Base-by-base conservation (phyloP, 2,113 vertebrate genomes). In the Pica pica region DNA sequence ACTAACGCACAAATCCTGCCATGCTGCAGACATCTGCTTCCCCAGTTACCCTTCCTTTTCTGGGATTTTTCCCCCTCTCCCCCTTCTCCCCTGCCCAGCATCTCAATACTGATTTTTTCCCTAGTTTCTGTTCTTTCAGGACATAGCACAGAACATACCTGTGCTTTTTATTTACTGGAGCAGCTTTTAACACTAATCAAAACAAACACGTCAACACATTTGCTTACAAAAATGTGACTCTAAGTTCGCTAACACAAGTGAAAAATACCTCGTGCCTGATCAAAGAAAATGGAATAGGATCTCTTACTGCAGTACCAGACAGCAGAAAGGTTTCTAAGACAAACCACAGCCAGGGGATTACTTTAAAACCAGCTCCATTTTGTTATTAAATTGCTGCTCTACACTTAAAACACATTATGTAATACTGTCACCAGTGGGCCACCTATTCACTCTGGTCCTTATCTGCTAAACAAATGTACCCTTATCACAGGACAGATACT, bases 31-130 rank as follows among this genome's bases (percentile, higher is more conserved):
- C 23, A 2, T 55, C 50, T 57, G 28, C 27, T 64, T 56, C 33
- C 47, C 49, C 49, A 47, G 10, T 1, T 39, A 27, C 31, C 19
- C 20, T 26, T 63, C 42, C 65, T 81, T 42, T 69, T 26, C 67
- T 30, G 17, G 4, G 2, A 3, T 24, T 39, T 17, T 0, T 4
- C 16, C 1, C 2, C 10, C 16, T 13, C 15, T 17, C 9, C 13
- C 23, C 15, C 19, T 77, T 49, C 15, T 28, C 3, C 31, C 1
- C 6, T 6, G 2, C 20, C 27, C 52, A 60, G 41, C 17, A 77
- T 42, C 59, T 55, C 65, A 70, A 67, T n/a, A 64, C 11, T 17
- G n/a, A 44, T 47, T 49, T 76, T 82, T 59, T 73, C 23, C 21
- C 44, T 52, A 53, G 35, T 24, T 37, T 69, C 59, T 80, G 30